phyloP scores from a whole-genome alignment of 1,140 invertebrate genomes.

The Hydropsyche tenuis region DNA sequence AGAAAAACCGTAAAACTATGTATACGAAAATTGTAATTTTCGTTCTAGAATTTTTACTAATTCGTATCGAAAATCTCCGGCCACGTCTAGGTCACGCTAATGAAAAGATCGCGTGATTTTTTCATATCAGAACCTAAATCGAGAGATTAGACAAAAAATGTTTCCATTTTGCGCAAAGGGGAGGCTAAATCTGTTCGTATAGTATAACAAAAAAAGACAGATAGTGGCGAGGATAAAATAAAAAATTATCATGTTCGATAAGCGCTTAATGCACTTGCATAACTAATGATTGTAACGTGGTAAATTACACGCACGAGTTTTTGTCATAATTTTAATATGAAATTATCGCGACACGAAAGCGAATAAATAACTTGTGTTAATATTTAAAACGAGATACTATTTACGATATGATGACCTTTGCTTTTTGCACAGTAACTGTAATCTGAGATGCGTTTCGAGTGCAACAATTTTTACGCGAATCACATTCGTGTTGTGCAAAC shows the following conservation, averaged over 20 bases:
- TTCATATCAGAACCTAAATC: slow-evolving; percentile 44
- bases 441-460: slow-evolving; percentile 20
- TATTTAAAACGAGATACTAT: slow-evolving; percentile 10
- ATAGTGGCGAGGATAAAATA: slow-evolving; percentile 4
- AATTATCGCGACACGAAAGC: too few species aligned
- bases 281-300: too few species aligned
- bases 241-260: background rate
- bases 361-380: background rate
- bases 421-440: slow-evolving; percentile 10
- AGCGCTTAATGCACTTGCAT: slow-evolving; percentile 10
- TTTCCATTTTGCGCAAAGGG: slow-evolving; percentile 43
- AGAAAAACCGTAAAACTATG: background rate
- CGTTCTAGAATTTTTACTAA: slow-evolving; percentile 19
- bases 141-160: slow-evolving; percentile 47
- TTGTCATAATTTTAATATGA: too few species aligned
- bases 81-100: slow-evolving; percentile 44
- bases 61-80: slow-evolving; percentile 18
- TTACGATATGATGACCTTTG: slow-evolving; percentile 30
- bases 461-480: slow-evolving; percentile 14
- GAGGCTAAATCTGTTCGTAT: slow-evolving; percentile 39
- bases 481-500: slow-evolving; percentile 1
- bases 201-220: slow-evolving; percentile 19
- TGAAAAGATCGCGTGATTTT: slow-evolving; percentile 47
- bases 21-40: slow-evolving; percentile 6
- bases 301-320: too few species aligned